Evolutionary conservation across 2,797 vertebrate genomes (phyloP).

Genomic region (Sternotherus odoratus): DNA sequence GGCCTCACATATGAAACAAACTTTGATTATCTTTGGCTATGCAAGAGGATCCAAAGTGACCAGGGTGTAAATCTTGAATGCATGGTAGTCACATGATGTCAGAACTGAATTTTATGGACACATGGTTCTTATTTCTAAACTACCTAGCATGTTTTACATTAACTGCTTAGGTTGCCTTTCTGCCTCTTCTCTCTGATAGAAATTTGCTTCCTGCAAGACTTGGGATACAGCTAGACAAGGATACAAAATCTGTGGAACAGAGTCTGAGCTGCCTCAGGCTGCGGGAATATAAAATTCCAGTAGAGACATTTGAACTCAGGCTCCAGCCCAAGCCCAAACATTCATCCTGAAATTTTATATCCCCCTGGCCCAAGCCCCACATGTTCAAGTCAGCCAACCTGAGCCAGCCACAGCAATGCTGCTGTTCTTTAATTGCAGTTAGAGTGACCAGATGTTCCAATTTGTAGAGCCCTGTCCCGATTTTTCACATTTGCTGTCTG

Average conservation of each 20-base stretch:
- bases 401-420: not conserved
- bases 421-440: not conserved
- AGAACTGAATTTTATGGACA: not conserved
- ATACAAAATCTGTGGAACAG: not conserved
- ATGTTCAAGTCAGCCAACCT: not conserved
- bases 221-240: not conserved
- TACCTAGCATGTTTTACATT: accelerated
- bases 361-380: too few relatives aligned
- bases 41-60: not conserved
- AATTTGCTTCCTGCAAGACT: not conserved
- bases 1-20: not conserved
- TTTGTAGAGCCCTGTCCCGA: too few relatives aligned
- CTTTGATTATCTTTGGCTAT: not conserved
- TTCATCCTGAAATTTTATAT: not conserved
- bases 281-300: not conserved
- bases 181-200: accelerated
- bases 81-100: accelerated
- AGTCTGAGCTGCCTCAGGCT: not conserved
- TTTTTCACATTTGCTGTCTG: too few relatives aligned
- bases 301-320: not conserved
- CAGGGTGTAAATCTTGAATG: not conserved
- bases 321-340: not conserved
- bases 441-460: too few relatives aligned
- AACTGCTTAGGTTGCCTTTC: too few relatives aligned
- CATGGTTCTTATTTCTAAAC: not conserved